Evolutionary conservation across 2,113 vertebrate species (phyloP).

Genomic region (Thamnaconus septentrionalis): DNA sequence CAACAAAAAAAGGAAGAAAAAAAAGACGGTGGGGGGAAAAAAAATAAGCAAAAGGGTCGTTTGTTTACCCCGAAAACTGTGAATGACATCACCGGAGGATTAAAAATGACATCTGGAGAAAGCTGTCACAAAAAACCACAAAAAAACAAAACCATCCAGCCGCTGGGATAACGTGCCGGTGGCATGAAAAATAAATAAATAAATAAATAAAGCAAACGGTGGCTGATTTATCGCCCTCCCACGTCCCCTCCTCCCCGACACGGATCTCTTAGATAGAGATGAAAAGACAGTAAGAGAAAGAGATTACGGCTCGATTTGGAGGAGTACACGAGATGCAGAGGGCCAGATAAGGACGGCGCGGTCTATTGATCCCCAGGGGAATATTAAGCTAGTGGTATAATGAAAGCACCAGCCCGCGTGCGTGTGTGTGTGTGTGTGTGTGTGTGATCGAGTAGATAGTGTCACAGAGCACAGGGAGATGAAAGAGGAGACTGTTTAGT

Average conservation of each 20-base stretch:
- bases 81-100: no score
- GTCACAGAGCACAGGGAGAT: constrained; percentile 38
- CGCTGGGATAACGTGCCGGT: no score
- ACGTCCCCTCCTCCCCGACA: constrained; percentile 54
- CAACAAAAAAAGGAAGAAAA: not conserved
- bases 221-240: constrained; percentile 46
- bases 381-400: constrained; percentile 64
- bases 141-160: constrained; percentile 17
- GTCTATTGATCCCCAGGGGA: constrained; percentile 65
- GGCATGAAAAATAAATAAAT: constrained; percentile 17
- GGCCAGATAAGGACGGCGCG: constrained; percentile 41
- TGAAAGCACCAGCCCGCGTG: constrained; percentile 28
- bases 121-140: constrained; percentile 7
- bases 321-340: constrained; percentile 45
- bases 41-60: not conserved
- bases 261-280: constrained; percentile 48
- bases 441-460: constrained; percentile 55
- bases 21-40: not conserved
- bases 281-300: constrained; percentile 62
- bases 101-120: not conserved
- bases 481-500: constrained; percentile 43
- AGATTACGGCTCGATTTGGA: constrained; percentile 55
- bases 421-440: not conserved
- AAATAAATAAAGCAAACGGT: constrained; percentile 19
- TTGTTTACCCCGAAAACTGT: no score